Conservation (phyloP, 2,797 vertebrate genomes). For the Morus bassanus region DNA sequence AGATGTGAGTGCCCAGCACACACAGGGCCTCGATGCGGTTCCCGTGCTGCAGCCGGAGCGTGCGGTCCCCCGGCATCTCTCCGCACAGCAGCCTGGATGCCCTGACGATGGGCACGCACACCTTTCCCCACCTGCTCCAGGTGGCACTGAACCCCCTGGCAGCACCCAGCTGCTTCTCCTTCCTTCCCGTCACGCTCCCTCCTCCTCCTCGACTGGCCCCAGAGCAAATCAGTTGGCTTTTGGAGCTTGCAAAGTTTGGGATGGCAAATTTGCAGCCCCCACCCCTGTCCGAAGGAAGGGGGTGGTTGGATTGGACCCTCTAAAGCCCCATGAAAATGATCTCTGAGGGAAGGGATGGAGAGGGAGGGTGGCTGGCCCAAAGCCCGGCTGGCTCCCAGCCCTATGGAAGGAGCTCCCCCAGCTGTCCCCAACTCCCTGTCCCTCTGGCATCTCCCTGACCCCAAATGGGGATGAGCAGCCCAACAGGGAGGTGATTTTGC, state of each 20-base stretch:
- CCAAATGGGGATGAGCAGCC: accelerated
- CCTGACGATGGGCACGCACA: neutral
- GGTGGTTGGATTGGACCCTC: neutral
- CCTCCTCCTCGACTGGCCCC: neutral
- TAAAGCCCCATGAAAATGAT: neutral
- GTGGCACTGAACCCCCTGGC: neutral
- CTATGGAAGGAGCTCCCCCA: slow-evolving; percentile 8
- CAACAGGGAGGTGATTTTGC: accelerated
- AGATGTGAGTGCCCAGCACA: slow-evolving; percentile 80
- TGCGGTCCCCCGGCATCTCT: slow-evolving; percentile 76
- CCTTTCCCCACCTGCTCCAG: neutral
- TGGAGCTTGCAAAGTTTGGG: neutral
- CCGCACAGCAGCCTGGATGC: accelerated
- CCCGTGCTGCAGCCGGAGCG: slow-evolving; percentile 80
- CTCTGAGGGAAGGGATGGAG: neutral
- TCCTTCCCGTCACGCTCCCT: neutral
- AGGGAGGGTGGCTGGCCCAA: neutral
- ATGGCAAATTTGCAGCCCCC: neutral
- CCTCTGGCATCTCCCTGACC: neutral
- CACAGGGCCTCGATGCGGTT: slow-evolving; percentile 74
- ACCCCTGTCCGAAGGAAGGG: neutral
- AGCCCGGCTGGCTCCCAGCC: neutral
- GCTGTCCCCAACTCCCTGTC: neutral
- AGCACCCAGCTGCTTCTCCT: neutral
- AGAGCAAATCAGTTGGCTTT: neutral